These are phyloP conservation scores for Meles meles DNA, from an alignment of 2,113 vertebrate genomes.

Conservation along the genomic window DNA sequence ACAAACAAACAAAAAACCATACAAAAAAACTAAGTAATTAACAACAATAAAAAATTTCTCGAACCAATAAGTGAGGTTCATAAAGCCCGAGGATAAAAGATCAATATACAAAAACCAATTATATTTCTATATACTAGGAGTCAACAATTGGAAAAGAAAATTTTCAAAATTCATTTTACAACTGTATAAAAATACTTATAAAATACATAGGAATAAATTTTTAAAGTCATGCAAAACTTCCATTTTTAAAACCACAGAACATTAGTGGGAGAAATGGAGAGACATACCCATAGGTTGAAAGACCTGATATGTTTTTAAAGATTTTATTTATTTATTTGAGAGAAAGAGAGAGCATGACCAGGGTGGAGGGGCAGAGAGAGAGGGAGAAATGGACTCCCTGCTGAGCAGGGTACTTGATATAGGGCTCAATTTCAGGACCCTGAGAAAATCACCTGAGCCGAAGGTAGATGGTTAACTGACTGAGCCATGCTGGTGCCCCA, in stretches of 20 bases:
- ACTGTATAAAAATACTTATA: not conserved
- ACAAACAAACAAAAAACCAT: not conserved
- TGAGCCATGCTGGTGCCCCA: not conserved
- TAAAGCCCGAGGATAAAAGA: not conserved
- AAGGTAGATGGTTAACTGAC: not conserved
- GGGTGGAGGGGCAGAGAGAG: not conserved
- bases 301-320: not conserved
- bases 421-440: not conserved
- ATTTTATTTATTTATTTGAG: not conserved
- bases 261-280: not conserved
- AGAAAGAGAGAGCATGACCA: not conserved
- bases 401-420: not conserved
- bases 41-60: not conserved
- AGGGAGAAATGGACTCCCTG: not conserved
- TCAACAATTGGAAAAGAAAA: not conserved
- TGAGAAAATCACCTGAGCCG: not conserved
- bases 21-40: not conserved
- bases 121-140: not conserved
- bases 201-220: not conserved
- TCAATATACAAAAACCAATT: not conserved
- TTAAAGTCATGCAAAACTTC: not conserved
- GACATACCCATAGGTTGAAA: not conserved
- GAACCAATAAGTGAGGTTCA: not conserved
- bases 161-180: not conserved
- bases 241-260: not conserved